Evolutionary conservation across 2,888 invertebrate genomes (phyloP).

Genomic region (Cheilosia variabilis): DNA sequence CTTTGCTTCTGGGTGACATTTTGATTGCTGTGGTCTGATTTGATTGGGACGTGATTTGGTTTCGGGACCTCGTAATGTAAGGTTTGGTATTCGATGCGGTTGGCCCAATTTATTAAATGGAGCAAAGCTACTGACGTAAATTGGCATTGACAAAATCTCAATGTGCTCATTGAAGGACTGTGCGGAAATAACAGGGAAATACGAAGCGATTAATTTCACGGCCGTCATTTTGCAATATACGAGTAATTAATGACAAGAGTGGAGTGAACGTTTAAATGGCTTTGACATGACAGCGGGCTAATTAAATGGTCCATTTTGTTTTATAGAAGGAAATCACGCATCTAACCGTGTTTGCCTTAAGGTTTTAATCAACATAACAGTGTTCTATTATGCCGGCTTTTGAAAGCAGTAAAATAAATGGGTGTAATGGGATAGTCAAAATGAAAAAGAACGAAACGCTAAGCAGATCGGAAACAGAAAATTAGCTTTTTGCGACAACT

Average conservation of each 20-base stretch:
- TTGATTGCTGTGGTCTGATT: constrained; percentile 56
- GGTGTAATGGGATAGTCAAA: no score
- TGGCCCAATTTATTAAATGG: constrained; percentile 41
- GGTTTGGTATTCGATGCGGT: constrained; percentile 16
- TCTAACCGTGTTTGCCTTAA: neutral
- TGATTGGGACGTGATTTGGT: constrained; percentile 66
- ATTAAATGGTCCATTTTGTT: constrained; percentile 9
- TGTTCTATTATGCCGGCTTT: neutral
- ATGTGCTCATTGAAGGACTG: neutral
- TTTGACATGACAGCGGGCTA: neutral
- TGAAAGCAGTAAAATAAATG: no score
- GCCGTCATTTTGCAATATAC: neutral
- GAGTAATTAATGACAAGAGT: neutral
- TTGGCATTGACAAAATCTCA: neutral
- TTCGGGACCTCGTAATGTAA: constrained; percentile 40
- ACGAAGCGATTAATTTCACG: neutral
- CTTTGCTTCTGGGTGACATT: constrained; percentile 43
- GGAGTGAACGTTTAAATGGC: neutral
- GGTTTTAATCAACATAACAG: neutral
- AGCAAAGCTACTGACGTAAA: constrained; percentile 10
- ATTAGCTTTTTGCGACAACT: no score
- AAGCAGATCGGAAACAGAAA: no score
- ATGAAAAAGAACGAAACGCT: no score
- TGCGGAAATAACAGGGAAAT: neutral
- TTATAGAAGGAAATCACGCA: constrained; percentile 3